Evolutionary conservation across 2,888 invertebrate genomes (phyloP).

Genomic region (Odontomyia ornata): DNA sequence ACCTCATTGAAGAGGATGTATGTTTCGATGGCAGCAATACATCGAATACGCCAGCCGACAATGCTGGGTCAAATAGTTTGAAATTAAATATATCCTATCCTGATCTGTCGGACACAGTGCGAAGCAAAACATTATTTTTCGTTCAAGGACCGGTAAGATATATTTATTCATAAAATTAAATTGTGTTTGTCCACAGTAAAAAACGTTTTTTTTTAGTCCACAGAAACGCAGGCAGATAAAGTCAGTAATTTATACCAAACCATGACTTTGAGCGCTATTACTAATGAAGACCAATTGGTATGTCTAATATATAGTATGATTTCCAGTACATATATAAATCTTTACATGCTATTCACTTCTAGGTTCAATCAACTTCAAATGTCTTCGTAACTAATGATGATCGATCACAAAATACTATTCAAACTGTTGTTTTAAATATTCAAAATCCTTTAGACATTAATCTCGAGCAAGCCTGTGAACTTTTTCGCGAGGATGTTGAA

Average conservation of each 20-base stretch:
- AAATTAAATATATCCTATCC: constrained; percentile 66
- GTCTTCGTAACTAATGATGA: constrained; percentile 19
- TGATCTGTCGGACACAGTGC: constrained; percentile 63
- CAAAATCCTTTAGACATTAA: constrained; percentile 1
- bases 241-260: neutral
- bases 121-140: constrained; percentile 52
- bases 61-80: constrained; percentile 47
- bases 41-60: neutral
- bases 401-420: neutral
- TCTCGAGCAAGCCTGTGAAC: constrained; percentile 10
- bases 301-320: neutral
- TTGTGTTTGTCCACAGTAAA: neutral
- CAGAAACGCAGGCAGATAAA: no score
- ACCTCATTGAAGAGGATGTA: constrained; percentile 33
- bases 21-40: neutral
- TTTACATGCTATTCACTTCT: neutral
- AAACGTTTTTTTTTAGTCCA: neutral
- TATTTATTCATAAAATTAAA: neutral
- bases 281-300: constrained; percentile 24
- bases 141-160: constrained; percentile 46
- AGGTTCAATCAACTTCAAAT: neutral
- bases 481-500: neutral
- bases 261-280: neutral
- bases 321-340: neutral
- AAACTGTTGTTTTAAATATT: constrained; percentile 35